Conservation (phyloP, 2,888 invertebrate genomes). For the Itoplectis maculator region DNA sequence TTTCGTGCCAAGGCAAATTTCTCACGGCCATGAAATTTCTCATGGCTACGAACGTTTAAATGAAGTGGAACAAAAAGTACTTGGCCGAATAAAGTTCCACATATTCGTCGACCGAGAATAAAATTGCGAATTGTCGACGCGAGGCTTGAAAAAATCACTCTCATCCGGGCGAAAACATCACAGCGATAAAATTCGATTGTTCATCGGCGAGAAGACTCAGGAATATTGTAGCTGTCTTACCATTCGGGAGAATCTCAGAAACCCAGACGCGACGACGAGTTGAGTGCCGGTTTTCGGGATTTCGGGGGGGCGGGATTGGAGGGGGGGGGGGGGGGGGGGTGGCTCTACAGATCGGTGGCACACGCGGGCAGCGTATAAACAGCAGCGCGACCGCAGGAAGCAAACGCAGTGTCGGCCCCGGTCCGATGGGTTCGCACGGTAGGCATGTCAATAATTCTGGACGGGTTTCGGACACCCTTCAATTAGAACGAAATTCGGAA, state of each 20-base stretch:
- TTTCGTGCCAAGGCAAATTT: too few species aligned
- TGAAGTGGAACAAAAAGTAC: too few species aligned
- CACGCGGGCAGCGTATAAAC: conserved; percentile 12
- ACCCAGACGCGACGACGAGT: conserved; percentile 47
- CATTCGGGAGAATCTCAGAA: conserved; percentile 26
- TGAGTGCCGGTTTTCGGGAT: conserved; percentile 43
- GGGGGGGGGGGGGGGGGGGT: too few species aligned
- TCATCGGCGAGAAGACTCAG: background rate
- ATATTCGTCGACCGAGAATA: too few species aligned
- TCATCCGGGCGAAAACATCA: too few species aligned
- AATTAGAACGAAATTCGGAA: conserved; percentile 78
- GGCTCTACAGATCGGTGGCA: too few species aligned
- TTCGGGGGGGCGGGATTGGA: too few species aligned
- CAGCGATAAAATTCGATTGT: background rate
- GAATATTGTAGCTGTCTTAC: conserved; percentile 3
- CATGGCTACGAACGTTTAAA: too few species aligned
- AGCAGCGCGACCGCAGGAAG: conserved; percentile 37
- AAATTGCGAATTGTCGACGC: too few species aligned
- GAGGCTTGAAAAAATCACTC: too few species aligned
- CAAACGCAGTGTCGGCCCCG: conserved; percentile 26
- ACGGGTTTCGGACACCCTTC: conserved; percentile 70
- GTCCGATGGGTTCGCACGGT: conserved; percentile 64
- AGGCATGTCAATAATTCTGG: conserved; percentile 70
- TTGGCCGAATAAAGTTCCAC: too few species aligned
- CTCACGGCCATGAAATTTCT: too few species aligned